Conservation (phyloP, 2,113 vertebrate species). For the Marmota flaviventris region DNA sequence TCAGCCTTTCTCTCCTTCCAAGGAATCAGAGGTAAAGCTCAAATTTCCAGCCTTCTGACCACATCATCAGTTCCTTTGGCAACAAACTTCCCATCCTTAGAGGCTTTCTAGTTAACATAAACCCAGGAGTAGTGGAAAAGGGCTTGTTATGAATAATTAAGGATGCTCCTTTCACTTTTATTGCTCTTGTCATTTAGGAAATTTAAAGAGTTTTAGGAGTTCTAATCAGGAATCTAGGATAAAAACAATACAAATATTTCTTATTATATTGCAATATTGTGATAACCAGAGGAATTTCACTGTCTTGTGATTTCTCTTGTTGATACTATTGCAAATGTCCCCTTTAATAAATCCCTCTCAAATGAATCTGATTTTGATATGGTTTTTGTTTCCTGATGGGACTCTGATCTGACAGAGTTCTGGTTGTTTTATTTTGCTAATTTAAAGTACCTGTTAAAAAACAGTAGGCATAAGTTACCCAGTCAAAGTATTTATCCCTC, state of each 20-base stretch:
- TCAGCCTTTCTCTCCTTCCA: neutral
- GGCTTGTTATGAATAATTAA: neutral
- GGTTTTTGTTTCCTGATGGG: neutral
- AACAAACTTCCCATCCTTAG: neutral
- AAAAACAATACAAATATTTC: neutral
- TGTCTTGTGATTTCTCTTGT: neutral
- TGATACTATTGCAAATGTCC: neutral
- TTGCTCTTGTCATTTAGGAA: neutral
- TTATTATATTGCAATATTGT: neutral
- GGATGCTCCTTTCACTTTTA: neutral
- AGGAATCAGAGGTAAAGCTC: neutral
- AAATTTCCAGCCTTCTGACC: neutral
- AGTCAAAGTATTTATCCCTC: neutral
- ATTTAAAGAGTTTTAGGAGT: neutral
- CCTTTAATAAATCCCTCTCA: neutral
- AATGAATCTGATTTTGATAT: neutral
- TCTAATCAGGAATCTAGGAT: neutral
- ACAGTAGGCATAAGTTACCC: neutral
- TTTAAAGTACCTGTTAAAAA: conserved; percentile 8
- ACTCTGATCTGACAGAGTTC: neutral
- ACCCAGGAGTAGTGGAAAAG: neutral
- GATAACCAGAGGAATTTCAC: neutral
- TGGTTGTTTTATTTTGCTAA: conserved; percentile 27
- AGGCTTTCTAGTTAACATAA: neutral
- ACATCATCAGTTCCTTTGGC: neutral